These are phyloP conservation scores for Drosophila meridiana DNA, from an alignment of 2,888 invertebrate genomes.

Conservation along the genomic window DNA sequence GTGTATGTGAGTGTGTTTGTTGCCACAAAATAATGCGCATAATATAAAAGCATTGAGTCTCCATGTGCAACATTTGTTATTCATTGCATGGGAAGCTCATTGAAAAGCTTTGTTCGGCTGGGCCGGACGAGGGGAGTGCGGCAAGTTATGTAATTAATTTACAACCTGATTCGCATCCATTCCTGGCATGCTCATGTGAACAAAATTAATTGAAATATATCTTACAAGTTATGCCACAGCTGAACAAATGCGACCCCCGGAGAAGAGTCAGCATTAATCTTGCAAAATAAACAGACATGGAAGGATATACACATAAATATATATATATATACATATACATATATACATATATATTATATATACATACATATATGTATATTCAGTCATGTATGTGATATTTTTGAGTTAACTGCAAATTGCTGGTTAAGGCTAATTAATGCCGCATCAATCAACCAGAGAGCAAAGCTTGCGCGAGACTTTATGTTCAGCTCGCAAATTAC, in stretches of 20 bases:
- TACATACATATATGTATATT: neutral
- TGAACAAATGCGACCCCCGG: neutral
- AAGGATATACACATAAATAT: neutral
- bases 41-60: neutral
- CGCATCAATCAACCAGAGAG: conserved; percentile 57
- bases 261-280: neutral
- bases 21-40: neutral
- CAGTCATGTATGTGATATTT: neutral
- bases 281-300: no score
- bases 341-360: neutral
- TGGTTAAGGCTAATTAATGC: conserved; percentile 50
- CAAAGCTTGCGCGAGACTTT: conserved; percentile 8
- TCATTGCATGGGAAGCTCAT: neutral
- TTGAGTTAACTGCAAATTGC: conserved; percentile 9
- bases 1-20: neutral
- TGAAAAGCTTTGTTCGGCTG: neutral
- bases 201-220: conserved; percentile 2
- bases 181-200: neutral
- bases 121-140: neutral
- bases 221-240: neutral
- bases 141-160: conserved; percentile 1
- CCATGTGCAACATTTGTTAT: conserved; percentile 26
- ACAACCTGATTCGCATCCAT: neutral
- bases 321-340: neutral
- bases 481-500: conserved; percentile 42